These are phyloP conservation scores for Scaptomyza flava DNA, from an alignment of 2,888 invertebrate genomes.

Conservation along the genomic window DNA sequence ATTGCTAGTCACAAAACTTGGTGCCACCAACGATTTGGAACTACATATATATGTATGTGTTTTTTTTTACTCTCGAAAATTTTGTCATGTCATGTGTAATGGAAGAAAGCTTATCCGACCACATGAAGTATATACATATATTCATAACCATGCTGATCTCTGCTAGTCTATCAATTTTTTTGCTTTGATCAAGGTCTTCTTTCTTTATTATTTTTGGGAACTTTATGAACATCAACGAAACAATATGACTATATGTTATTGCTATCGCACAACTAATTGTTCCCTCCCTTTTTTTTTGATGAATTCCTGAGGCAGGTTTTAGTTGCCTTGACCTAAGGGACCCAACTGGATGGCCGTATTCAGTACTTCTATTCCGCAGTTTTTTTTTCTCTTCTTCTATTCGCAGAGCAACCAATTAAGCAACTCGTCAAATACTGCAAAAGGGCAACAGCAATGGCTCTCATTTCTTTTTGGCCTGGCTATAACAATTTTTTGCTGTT, in stretches of 20 bases:
- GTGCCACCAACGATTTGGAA: too few species aligned
- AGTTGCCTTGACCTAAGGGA: constrained; percentile 28
- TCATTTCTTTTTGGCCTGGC: constrained; percentile 18
- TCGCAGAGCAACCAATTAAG: constrained; percentile 45
- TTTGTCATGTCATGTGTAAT: too few species aligned
- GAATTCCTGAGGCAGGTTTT: constrained; percentile 11
- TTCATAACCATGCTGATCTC: too few species aligned
- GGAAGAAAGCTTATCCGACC: too few species aligned
- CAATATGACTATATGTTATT: not conserved
- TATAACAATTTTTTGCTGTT: not conserved
- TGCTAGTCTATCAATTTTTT: too few species aligned
- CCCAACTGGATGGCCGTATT: constrained; percentile 23
- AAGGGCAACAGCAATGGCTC: constrained; percentile 26
- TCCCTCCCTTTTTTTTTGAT: not conserved
- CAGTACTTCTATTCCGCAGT: constrained; percentile 23
- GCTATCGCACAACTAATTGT: not conserved
- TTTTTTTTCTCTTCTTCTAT: constrained; percentile 2
- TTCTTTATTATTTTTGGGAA: too few species aligned
- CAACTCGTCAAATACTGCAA: constrained; percentile 31
- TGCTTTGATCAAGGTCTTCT: too few species aligned
- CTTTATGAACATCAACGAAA: not conserved
- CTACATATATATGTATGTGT: too few species aligned
- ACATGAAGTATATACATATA: too few species aligned
- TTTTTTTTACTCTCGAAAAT: too few species aligned
- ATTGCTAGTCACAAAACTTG: too few species aligned